Percentiles rank a stretch among this genome's conserved stretches.
phyloP scores from a whole-genome alignment of 2,113 vertebrate species.

The Scartelaos histophorus region DNA sequence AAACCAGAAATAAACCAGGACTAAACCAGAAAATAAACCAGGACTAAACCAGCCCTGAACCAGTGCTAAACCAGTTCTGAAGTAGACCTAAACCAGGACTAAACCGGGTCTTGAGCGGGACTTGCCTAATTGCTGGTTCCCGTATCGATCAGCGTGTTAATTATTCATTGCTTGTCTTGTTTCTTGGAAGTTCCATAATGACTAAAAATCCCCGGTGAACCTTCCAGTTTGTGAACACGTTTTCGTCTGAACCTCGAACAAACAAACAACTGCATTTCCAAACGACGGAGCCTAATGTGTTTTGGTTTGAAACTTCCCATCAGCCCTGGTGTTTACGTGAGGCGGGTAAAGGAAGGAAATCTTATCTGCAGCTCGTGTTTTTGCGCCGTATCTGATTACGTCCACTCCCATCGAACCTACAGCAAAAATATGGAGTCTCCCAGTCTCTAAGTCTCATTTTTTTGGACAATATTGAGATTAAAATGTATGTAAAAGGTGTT shows the following conservation, averaged over 20 bases:
- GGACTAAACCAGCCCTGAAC: too few relatives aligned
- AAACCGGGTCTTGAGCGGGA: too few relatives aligned
- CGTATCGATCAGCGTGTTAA: neutral
- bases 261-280: too few relatives aligned
- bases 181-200: neutral
- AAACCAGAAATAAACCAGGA: too few relatives aligned
- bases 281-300: neutral
- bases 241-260: neutral
- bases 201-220: neutral
- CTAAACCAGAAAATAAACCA: too few relatives aligned
- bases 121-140: neutral
- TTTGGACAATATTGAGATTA: too few relatives aligned
- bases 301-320: neutral
- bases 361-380: constrained; percentile 45
- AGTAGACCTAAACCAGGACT: too few relatives aligned
- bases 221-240: neutral
- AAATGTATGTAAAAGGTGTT: too few relatives aligned
- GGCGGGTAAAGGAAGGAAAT: constrained; percentile 55
- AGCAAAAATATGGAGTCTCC: too few relatives aligned
- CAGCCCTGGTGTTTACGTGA: constrained; percentile 23
- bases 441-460: too few relatives aligned
- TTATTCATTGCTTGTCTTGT: neutral
- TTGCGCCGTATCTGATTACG: constrained; percentile 43
- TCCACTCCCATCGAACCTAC: neutral
- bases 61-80: too few relatives aligned